A percentile compares a stretch with the other conserved stretches of the same genome.
phyloP scores from a whole-genome alignment of 2,113 vertebrate genomes.

The human region GRCh38 chr9:2056501-2057000 shows the following conservation, averaged over 20 bases:
- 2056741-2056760: conserved; percentile 98
- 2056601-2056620: not conserved
- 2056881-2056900: accelerated
- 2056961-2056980: not conserved
- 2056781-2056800: conserved; percentile 99
- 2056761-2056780: conserved; percentile 96
- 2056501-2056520: not conserved
- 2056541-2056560: not conserved
- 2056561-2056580: not conserved
- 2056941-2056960: accelerated
- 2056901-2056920: too few relatives aligned
- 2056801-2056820: conserved; percentile 99
- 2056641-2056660: not conserved
- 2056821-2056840: conserved; percentile 97
- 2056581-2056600: not conserved
- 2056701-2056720: conserved; percentile 96
- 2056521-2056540: not conserved
- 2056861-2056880: accelerated
- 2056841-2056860: conserved; percentile 88
- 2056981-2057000: accelerated
- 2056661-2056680: conserved; percentile 90
- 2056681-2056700: conserved; percentile 99
- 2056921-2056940: not conserved
- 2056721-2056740: conserved; percentile 97
- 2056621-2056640: not conserved